Evolutionary conservation across 2,888 invertebrate species (phyloP).

Genomic region (Phortica okadai): DNA sequence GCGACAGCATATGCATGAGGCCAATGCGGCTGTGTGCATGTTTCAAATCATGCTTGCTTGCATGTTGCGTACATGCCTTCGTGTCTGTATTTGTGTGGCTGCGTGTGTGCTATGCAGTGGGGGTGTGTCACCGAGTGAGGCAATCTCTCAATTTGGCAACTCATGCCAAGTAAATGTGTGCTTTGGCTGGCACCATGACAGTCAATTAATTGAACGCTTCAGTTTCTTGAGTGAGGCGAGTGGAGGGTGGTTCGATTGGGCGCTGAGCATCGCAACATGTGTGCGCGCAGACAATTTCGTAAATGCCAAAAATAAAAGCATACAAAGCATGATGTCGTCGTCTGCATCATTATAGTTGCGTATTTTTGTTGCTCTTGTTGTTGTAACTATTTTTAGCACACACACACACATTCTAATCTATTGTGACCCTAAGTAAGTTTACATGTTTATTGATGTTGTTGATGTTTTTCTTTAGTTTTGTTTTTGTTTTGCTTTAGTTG

Average conservation of each 20-base stretch:
- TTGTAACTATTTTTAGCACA: background rate
- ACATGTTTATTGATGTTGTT: background rate
- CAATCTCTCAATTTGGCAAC: background rate
- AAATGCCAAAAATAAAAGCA: background rate
- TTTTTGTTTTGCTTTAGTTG: background rate
- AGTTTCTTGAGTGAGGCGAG: too few relatives aligned
- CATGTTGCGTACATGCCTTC: background rate
- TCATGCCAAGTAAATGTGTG: too few relatives aligned
- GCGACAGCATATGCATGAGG: background rate
- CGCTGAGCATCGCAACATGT: background rate
- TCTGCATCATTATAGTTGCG: background rate
- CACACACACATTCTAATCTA: background rate
- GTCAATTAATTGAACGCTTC: too few relatives aligned
- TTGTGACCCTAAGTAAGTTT: background rate
- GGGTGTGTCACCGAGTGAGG: background rate
- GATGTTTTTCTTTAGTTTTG: background rate
- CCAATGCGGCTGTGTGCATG: background rate
- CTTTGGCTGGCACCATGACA: too few relatives aligned
- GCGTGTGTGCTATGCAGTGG: background rate
- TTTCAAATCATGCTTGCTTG: background rate
- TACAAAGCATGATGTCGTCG: background rate
- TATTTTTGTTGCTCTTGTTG: background rate
- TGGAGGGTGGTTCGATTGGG: too few relatives aligned
- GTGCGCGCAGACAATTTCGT: background rate
- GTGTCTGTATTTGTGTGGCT: background rate